Evolutionary conservation across 2,113 vertebrate species (phyloP), one percentile per base, ranked within the genome.

Genomic region (Anthoscopus minutus): DNA sequence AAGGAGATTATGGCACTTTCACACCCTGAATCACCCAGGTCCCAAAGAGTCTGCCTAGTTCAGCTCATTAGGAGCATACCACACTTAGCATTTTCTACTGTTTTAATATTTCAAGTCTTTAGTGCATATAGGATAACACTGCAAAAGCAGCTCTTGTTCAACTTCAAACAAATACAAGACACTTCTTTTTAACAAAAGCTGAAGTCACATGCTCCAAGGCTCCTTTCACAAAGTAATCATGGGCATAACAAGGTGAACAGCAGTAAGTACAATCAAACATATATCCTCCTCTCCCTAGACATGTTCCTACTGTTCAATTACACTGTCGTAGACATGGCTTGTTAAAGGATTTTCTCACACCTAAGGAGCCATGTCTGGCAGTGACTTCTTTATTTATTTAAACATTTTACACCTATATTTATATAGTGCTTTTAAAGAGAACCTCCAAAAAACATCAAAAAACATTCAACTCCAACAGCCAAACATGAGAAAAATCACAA

Each of bases 1-100:
- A 81, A 95, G 90, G 74, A 95, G 79, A 86, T 71, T 37, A 81
- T 2, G 89, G 76, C 56, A 70, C 79, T 91, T 93, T 88, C 91
- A 92, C 70, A 89, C 65, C 73, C 61, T 72, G 72, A 76, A 89
- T 57, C 65, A 84, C 65, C 15, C 78, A 33, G 15, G 23, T 60
- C 93, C 84, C 70, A 79, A 65, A 57, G 37, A 65, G 47, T 16
- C 71, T 88, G 84, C 60, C 67, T 7, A 13, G 38, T 18, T 86
- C 71, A 54, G 81, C 60, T 61, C 27, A 0, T 47, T 71, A 57
- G 2, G 77, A 89, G 24, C 65, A 85, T 5, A 17, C 11, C 5
- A 9, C 12, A 28, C 53, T 93, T 71, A 76, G 53, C 48, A 83
- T 42, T 74, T 60, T 48, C 82, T 48, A 51, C 44, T 44, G 48